Evolutionary conservation across 2,888 invertebrate genomes (phyloP), one percentile per base, ranked within the genome.

Genomic region (Lasioglossum pauxillum): DNA sequence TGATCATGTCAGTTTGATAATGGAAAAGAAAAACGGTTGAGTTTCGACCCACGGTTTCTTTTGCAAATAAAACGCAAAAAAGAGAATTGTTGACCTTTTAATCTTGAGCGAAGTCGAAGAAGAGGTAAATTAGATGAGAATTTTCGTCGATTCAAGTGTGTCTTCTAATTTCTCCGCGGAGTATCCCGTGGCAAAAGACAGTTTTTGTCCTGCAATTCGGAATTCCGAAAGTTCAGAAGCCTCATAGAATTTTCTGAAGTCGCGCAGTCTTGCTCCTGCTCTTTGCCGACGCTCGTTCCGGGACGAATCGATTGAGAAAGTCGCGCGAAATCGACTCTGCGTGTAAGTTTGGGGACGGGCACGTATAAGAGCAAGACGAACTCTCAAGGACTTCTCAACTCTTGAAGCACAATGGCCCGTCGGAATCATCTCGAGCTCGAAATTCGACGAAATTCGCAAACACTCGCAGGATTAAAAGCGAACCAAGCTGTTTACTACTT

Each of bases 391-490:
- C 49, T 82, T 71, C 75, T 75, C 60, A 23, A 75, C 78, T 71
- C 82, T 83, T 49, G 44, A 57, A 44, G 71, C 72, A 84, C 83
- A 83, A 79, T 83, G 72, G 53, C 35, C 64, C 46, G 64, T 35
- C 75, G 73, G 44, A 49, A 60, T 60, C 75, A 72, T 78, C 64
- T 75, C 41, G 41, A 83, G 23, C 49, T n/a, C 19, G 75, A 35
- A 74, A 12, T 74, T 44, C 27, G 49, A 74, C 19, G 73, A 74
- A 49, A 74, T 74, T 74, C 46, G 77, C 44, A 44, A 77, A 73
- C 77, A 82, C 77, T 82, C 76, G 76, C 44, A 12, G 73, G 46
- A 77, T 82, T 73, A 72, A 67, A 84, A 82, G 44, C 44, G 73
- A 73, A 27, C 19, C 69, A n/a, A 71, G 38, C 69, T 71, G 69